Percentiles rank a stretch among this genome's conserved stretches.
These are phyloP conservation scores for Leguminivora glycinivorella DNA, from an alignment of 1,140 invertebrate genomes.

Conservation along the genomic window DNA sequence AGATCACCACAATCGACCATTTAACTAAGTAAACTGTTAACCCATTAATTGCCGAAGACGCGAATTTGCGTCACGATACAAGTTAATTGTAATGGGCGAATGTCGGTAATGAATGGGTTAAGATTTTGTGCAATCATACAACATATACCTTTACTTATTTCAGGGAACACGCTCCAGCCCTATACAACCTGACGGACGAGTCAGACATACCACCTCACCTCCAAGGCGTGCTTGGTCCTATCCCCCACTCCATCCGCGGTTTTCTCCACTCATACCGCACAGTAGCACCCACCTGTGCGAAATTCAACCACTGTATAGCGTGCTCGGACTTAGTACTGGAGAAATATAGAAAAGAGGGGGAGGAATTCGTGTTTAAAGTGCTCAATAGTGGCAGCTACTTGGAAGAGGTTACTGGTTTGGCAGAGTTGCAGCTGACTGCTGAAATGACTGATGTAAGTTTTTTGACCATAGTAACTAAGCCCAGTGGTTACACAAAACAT, in stretches of 20 bases:
- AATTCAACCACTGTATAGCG: slow-evolving; percentile 95
- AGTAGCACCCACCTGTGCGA: slow-evolving; percentile 88
- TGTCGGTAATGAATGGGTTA: no score
- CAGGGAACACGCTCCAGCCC: slow-evolving; percentile 82
- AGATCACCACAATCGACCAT: no score
- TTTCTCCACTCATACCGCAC: slow-evolving; percentile 91
- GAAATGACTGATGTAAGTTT: slow-evolving; percentile 83
- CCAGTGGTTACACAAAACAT: no score
- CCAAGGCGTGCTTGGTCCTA: slow-evolving; percentile 87
- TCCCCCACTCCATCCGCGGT: slow-evolving; percentile 97
- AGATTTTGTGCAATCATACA: no score
- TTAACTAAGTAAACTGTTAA: no score
- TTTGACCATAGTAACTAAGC: no score
- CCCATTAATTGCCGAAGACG: no score
- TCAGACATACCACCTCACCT: slow-evolving; percentile 74
- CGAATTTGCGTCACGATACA: no score
- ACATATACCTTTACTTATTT: slow-evolving; percentile 44
- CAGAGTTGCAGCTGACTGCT: slow-evolving; percentile 84
- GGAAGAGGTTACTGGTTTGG: slow-evolving; percentile 92
- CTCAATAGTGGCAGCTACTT: slow-evolving; percentile 92
- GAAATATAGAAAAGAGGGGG: slow-evolving; percentile 83
- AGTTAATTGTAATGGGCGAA: no score
- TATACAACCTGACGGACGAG: slow-evolving; percentile 70
- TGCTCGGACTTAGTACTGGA: slow-evolving; percentile 88
- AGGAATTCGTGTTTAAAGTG: slow-evolving; percentile 90